Evolutionary conservation across 2,797 vertebrate genomes (phyloP), one percentile per base, ranked within the genome.

Genomic region (Nyctibius grandis): DNA sequence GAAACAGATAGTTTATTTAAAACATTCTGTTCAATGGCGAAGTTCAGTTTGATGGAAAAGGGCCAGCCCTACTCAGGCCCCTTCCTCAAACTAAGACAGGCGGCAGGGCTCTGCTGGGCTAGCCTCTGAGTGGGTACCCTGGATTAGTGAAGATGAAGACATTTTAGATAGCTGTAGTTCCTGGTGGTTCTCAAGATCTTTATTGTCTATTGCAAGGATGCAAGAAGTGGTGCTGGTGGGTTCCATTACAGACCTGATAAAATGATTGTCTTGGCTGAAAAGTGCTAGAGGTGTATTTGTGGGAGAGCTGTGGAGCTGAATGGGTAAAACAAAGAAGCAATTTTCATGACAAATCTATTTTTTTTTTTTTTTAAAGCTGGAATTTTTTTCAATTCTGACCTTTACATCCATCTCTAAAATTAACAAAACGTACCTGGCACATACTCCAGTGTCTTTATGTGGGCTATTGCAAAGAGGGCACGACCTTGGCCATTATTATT

Each of bases 241-340:
- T 91, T 68, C 36, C 4, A 3, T 60, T 81, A 38, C 11, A 51
- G 28, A 40, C 23, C 8, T 77, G 31, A 45, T 17, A 12, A 68
- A 77, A 77, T n/a, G 0, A n/a, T 34, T 90, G 20, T 18, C 11
- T 56, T 73, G 65, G 17, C 42, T 94, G 48, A 42, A 51, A 64
- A 60, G 8, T 5, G 2, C 6, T 75, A 53, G 73, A 16, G 8
- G 6, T 79, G 5, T 79, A 6, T 72, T 82, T 81, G 23, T 45
- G 28, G 31, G 25, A 92, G 29, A 56, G 15, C 8, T 79, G 34
- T 12, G n/a, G 16, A 73, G 42, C 12, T 15, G 36, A 70, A 28
- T 9, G 10, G 4, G 9, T 21, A 2, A 34, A 65, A 61, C n/a
- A 38, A 9, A n/a, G 1, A 15, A 40, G 2, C 0, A 15, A 36